These are phyloP conservation scores for Cyclina sinensis DNA, from an alignment of 1,140 invertebrate genomes.

Conservation along the genomic window DNA sequence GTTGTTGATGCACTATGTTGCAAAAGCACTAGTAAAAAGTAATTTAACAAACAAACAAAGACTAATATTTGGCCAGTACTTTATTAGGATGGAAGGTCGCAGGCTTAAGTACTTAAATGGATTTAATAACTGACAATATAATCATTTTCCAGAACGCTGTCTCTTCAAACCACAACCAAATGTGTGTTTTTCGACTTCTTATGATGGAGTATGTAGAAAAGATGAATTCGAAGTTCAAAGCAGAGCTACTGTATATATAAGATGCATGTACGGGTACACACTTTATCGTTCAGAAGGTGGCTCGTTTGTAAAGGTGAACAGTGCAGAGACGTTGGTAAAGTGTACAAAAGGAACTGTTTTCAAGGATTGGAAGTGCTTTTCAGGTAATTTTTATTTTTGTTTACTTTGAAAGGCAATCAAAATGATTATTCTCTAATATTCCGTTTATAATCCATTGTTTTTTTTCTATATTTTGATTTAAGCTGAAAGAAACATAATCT, in stretches of 20 bases:
- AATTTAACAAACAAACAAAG: no score
- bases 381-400: not conserved
- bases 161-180: not conserved
- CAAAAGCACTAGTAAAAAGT: no score
- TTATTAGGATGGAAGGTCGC: no score
- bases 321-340: not conserved
- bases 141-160: not conserved
- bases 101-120: no score
- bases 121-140: no score
- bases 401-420: no score
- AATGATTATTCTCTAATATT: no score
- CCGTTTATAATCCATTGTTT: no score
- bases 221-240: not conserved
- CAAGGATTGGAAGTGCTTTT: not conserved
- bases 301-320: not conserved
- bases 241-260: not conserved
- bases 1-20: no score
- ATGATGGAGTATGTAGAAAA: not conserved
- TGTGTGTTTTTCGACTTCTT: not conserved
- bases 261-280: not conserved
- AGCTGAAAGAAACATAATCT: no score
- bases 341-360: not conserved
- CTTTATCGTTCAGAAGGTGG: not conserved
- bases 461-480: no score
- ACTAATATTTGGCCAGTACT: no score